Evolutionary conservation across 2,113 vertebrate species (phyloP), one percentile per base, ranked within the genome.

Genomic region (Zapornia atra): DNA sequence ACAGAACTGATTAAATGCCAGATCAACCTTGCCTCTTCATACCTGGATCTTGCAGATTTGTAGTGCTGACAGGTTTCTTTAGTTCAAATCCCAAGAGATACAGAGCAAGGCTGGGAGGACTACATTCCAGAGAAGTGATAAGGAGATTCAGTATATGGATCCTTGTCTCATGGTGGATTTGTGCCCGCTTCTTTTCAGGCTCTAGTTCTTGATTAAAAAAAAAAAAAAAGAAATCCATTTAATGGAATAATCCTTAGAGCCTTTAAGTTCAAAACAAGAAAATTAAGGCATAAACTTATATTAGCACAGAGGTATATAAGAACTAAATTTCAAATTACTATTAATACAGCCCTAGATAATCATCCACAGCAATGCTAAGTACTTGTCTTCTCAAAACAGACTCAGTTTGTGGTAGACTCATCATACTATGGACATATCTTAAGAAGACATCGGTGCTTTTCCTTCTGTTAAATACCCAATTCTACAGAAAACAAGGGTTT

Each of bases 31-130:
- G 69, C 22, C n/a, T 48, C 31, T 61, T 77, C 60, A 31, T 97
- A 99, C 99, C 99, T 97, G 99, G 98, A 81, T 99, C 99, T 91
- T 99, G 99, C 5, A 99, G 98, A 92, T 99, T 99, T 57, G 99
- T 99, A 44, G 99, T 99, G 77, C 98, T 99, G 66, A 99, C 99
- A 5, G 99, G 98, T 95, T 99, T 99, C 97, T 99, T 99, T 26
- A 99, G 97, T 91, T 99, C 99, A 20, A 99, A 99, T 54, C 99
- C 99, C 97, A 99, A 63, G 26, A 99, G 98, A 95, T 99, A 99
- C 10, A 99, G 97, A 9, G 99, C 99, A 87, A 99, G 98, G 92
- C 99, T 99, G 51, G 99, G 99, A 14, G 98, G 97, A 88, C 98
- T 99, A 84, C 99, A 97, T 60, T 99, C 99, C 95, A 99, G 97